phyloP scores from a whole-genome alignment of 2,888 invertebrate genomes.

The Protophormia terraenovae region DNA sequence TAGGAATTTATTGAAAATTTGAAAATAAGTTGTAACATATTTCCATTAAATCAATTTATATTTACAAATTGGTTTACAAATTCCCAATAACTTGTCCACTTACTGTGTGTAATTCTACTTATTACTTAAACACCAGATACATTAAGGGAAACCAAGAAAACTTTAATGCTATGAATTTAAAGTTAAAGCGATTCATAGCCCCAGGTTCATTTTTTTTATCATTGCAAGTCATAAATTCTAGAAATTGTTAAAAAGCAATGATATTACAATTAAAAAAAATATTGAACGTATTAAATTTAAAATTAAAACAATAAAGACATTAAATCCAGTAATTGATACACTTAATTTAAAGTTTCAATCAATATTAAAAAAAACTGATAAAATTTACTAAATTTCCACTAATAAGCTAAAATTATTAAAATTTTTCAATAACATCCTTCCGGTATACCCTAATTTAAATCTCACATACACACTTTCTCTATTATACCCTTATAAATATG shows the following conservation, averaged over 20 bases:
- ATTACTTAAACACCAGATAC: not conserved
- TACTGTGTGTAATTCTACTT: not conserved
- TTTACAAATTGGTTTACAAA: not conserved
- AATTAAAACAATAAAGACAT: too few relatives aligned
- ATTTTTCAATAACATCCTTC: not conserved
- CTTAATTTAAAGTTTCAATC: too few relatives aligned
- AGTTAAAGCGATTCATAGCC: not conserved
- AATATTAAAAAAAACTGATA: too few relatives aligned
- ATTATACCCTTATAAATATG: not conserved
- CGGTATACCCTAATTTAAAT: slow-evolving; percentile 34
- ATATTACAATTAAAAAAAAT: not conserved
- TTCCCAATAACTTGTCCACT: not conserved
- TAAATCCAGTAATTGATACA: too few relatives aligned
- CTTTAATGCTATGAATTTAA: not conserved
- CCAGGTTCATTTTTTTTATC: not conserved
- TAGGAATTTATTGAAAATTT: too few relatives aligned
- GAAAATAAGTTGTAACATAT: too few relatives aligned
- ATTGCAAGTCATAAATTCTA: not conserved
- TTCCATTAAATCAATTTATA: too few relatives aligned
- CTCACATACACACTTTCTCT: not conserved
- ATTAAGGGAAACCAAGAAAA: not conserved
- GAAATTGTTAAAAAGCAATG: not conserved
- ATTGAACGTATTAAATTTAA: too few relatives aligned
- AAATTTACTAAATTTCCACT: too few relatives aligned
- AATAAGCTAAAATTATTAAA: not conserved